Evolutionary conservation across 2,888 invertebrate species (phyloP), one percentile per base, ranked within the genome.

Genomic region (Acleris holmiana): DNA sequence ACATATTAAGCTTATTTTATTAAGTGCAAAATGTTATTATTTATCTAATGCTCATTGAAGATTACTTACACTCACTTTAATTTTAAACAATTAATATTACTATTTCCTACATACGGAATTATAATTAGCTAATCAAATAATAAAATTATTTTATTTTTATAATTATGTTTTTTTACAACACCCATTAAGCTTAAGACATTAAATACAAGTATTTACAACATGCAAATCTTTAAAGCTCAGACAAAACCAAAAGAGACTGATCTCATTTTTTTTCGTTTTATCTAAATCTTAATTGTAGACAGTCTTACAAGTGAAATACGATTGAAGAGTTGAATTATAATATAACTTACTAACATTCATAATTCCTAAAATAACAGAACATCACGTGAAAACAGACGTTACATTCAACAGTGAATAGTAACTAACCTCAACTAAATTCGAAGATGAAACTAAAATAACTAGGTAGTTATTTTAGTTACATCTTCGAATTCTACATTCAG

Each of bases 231-330:
- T 19, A 53, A 29, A 57, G 49, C 51, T 51, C 21, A 18, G 15
- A 55, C 13, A 21, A 35, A 53, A 51, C 46, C 21, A 46, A 63
- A 63, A 57, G 46, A 41, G 25, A 21, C 29, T 23, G 21, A 48
- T n/a, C 25, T 10, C 15, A 35, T 46, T 35, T 51, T 50, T 19
- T 25, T 57, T 13, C 35, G 5, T 8, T 40, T 4, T 17, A 61
- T 44, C 55, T 62, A 59, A 64, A 56, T 17, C 57, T 51, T 64
- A 67, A 48, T 54, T 49, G 48, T 35, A 41, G 51, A 55, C 67
- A 68, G 67, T 68, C 67, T 68, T 65, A 55, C 55, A 40, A 65
- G 59, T 58, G 61, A 65, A 68, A 68, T 68, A 61, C 58, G 57
- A 65, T 61, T 58, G 29, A 58, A 65, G n/a, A 54, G 55, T 55